Base-by-base conservation (phyloP, 2,888 invertebrate species). In the Litoditis marina region DNA sequence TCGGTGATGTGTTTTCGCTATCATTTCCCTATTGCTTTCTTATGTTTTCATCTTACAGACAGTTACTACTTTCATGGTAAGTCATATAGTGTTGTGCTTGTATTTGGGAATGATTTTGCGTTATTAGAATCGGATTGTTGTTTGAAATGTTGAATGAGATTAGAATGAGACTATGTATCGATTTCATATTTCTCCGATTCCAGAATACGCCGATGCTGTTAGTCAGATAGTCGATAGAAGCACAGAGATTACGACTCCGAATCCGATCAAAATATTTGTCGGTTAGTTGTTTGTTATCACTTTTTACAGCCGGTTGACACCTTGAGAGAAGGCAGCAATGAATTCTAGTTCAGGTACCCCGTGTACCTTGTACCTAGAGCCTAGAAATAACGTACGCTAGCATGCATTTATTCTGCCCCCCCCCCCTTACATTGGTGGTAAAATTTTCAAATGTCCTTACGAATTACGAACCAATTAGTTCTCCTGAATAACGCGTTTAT, bases 11-110 rank as follows among this genome's bases (percentile, higher is more conserved):
- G n/a, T n/a, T n/a, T n/a, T n/a, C n/a, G n/a, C n/a, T n/a, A n/a
- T n/a, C n/a, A n/a, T 16, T 50, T 50, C n/a, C 5, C 5, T 28
- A n/a, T 50, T 8, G 22, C 4, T 6, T 50, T 16, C 22, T 31
- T 42, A 27, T n/a, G 16, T 39, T 13, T 50, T 31, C 27, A 30
- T 54, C 49, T 76, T 78, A 30, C 63, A 79, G 79, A 69, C 28
- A 70, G 62, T 54, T 79, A 71, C 63, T 78, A 78, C 60, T 77
- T 77, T 63, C 69, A 76, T 82, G 89, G 88, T 87, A 84, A 83
- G 78, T 76, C 64, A 50, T 42, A 39, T 32, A 53, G 46, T 57
- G 59, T 64, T 62, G 66, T 70, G 53, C 31, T 52, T 47, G 47
- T 49, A 57, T 42, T 44, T 54, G 50, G 62, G 63, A 13, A 60